Evolutionary conservation across 2,888 invertebrate species (phyloP), one percentile per base, ranked within the genome.

Genomic region (Drosophila greeni): DNA sequence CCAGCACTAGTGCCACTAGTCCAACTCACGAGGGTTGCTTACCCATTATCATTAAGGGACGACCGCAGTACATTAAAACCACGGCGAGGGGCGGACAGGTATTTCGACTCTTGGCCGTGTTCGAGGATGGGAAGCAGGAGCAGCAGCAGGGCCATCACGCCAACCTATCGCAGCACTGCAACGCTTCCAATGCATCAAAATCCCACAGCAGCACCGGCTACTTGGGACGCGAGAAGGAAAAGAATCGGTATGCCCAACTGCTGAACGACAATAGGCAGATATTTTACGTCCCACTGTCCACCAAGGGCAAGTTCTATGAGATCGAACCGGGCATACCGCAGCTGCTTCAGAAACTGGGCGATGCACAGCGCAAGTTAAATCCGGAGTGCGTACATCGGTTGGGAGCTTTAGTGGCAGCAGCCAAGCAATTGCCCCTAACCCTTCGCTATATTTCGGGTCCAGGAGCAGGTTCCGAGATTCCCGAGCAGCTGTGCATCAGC

Each of bases 291-390:
- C 93, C 94, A 26, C 91, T 94, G 84, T 92, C 93, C 79, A 93
- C 93, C 54, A 93, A 94, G 86, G 94, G 94, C 42, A 93, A 94
- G 87, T 92, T 94, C 87, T 94, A 93, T 87, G 91, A 92, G 74
- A 91, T 92, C 36, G 90, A 91, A 89, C 93, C 89, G 88, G 92
- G 88, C 87, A 91, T 88, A 79, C 89, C 89, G 14, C 89, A 89
- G 58, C 82, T 89, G 39, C 47, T 88, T 11, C 88, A 89, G 62
- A 89, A 88, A 52, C 70, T 82, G 5, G 85, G 85, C 33, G 85
- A 84, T 20, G 62, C 76, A 0, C 79, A 86, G 37, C 87, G 87
- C 12, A 87, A 87, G 62, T 53, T 88, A 20, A 89, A 89, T 82
- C 77, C 85, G 3, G 89, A 89, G 64, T 89, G 89, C 74, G 89